Evolutionary conservation across 2,888 invertebrate genomes (phyloP).

Genomic region (Drosophila melanosoma): DNA sequence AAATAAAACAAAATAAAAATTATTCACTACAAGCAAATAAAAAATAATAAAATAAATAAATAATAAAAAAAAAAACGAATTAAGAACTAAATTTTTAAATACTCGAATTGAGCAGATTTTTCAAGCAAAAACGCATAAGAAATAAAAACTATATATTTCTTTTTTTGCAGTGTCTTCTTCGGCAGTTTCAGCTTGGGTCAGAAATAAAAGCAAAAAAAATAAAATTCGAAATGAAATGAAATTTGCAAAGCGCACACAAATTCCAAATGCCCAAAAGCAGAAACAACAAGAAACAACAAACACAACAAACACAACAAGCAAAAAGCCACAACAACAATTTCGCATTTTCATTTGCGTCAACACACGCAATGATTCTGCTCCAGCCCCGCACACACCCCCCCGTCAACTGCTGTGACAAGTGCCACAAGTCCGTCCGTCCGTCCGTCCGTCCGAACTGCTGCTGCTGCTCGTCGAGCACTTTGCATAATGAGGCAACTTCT

Average conservation of each 20-base stretch:
- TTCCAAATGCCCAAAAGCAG: constrained; percentile 58
- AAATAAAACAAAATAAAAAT: background rate
- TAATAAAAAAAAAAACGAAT: too few species aligned
- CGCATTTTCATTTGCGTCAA: constrained; percentile 45
- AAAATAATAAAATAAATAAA: too few species aligned
- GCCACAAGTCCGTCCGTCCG: background rate
- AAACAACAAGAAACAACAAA: constrained; percentile 17
- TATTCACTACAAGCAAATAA: background rate
- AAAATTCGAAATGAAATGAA: constrained; percentile 61
- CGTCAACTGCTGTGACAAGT: constrained; percentile 4
- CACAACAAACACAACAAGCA: constrained; percentile 26
- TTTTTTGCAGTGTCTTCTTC: background rate
- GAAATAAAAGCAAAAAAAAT: constrained; percentile 6
- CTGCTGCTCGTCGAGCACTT: constrained; percentile 53
- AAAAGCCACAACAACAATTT: constrained; percentile 10
- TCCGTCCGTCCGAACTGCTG: background rate
- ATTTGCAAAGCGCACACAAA: constrained; percentile 57
- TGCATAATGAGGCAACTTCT: constrained; percentile 72
- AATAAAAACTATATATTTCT: background rate
- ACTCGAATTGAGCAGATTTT: background rate
- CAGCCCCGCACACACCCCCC: background rate
- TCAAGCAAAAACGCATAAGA: rapidly evolving
- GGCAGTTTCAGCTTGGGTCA: constrained; percentile 59
- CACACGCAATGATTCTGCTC: constrained; percentile 13
- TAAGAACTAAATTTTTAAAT: background rate